Evolutionary conservation across 2,113 vertebrate genomes (phyloP), one percentile per base, ranked within the genome.

Genomic region (Ramphastos sulfuratus): DNA sequence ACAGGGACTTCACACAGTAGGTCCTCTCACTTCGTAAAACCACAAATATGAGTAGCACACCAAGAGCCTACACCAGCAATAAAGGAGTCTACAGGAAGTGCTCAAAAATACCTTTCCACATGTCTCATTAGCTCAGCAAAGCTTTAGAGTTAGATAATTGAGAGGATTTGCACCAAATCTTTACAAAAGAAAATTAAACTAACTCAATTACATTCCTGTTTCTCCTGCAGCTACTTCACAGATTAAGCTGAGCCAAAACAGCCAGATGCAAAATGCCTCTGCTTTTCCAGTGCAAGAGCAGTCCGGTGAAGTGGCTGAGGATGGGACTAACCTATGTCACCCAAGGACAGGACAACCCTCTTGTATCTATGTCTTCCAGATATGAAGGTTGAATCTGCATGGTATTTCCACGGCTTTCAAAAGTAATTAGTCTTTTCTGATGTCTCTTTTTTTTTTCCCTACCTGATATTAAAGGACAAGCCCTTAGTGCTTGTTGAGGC

Each of bases 131-230:
- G 91, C 85, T 91, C 92, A 90, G 67, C 31, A 80, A 78, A 88
- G 87, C 33, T 80, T 77, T 60, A 19, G 46, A 89, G 35, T 13
- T 83, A 76, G 69, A 44, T 74, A 89, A 95, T 54, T 89, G 91
- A 92, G 58, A 93, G 39, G 71, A 79, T 37, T 95, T 94, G 74
- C 75, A 96, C 46, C 63, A 92, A 91, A 85, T 27, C 55, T 84
- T 92, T 63, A 91, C 82, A 85, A 91, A 94, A 87, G 72, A 73
- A 87, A 89, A 87, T 66, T 72, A 92, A 92, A 91, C 59, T 54
- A 84, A 75, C 44, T 91, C 30, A 67, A 94, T 91, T 82, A 80
- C 64, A 94, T 95, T 89, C 56, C 60, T 82, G 7, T 82, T 95
- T 82, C 75, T 92, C 59, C 74, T 79, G 35, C 78, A 72, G 7